phyloP scores from a whole-genome alignment of 2,113 vertebrate genomes.

The Corydoras maculifer region DNA sequence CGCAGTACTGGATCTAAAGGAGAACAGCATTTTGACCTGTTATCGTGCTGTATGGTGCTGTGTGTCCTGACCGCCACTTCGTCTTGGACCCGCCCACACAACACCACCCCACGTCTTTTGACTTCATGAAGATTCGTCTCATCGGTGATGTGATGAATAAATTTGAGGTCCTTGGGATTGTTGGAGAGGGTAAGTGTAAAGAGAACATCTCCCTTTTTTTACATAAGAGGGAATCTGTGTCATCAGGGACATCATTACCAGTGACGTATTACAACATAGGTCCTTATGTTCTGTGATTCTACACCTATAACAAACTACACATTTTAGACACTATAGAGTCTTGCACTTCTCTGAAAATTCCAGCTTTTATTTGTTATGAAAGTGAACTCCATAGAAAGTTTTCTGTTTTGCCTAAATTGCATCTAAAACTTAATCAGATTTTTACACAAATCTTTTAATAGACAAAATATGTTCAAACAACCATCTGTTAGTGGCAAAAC shows the following conservation, averaged over 20 bases:
- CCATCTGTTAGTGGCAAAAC: too few relatives aligned
- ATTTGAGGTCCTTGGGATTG: constrained; percentile 99
- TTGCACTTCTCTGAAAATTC: too few relatives aligned
- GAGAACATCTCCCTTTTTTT: background rate
- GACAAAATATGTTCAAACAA: too few relatives aligned
- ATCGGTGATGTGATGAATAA: constrained; percentile 99
- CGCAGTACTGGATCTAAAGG: constrained; percentile 4
- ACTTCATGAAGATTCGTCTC: constrained; percentile 94
- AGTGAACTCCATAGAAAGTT: too few relatives aligned
- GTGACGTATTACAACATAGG: too few relatives aligned
- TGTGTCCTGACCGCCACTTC: constrained; percentile 32
- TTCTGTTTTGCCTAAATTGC: too few relatives aligned
- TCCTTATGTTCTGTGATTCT: too few relatives aligned
- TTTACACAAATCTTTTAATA: too few relatives aligned
- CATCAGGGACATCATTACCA: background rate
- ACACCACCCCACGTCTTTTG: constrained; percentile 71
- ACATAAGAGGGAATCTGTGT: background rate
- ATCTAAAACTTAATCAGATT: too few relatives aligned
- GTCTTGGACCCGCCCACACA: constrained; percentile 49
- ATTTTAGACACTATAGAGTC: too few relatives aligned
- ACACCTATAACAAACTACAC: too few relatives aligned
- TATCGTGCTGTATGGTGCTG: constrained; percentile 12
- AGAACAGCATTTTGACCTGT: constrained; percentile 25
- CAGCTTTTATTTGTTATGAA: too few relatives aligned
- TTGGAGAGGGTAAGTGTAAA: constrained; percentile 93